These are phyloP conservation scores for Hippolais icterina DNA, from an alignment of 2,113 vertebrate genomes.

Conservation along the genomic window DNA sequence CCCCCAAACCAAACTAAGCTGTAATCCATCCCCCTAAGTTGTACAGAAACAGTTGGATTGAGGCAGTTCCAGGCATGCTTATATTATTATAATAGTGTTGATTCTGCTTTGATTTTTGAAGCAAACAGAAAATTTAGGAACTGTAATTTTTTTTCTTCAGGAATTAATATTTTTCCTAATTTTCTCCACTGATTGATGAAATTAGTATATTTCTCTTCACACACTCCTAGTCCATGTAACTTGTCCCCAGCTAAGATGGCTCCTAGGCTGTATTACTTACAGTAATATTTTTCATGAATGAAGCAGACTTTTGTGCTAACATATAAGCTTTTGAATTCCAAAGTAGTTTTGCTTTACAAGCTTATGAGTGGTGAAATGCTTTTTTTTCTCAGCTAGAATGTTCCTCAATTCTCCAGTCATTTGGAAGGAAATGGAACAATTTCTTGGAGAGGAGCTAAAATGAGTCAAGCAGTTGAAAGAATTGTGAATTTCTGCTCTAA, in stretches of 20 bases:
- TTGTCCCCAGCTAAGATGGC: background rate
- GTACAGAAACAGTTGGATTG: background rate
- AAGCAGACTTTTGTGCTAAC: background rate
- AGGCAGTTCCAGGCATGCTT: background rate
- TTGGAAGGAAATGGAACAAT: background rate
- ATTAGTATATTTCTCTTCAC: background rate
- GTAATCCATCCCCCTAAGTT: background rate
- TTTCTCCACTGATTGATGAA: background rate
- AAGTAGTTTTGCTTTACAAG: background rate
- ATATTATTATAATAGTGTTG: background rate
- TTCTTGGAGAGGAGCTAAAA: background rate
- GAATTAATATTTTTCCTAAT: background rate
- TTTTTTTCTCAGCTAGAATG: background rate
- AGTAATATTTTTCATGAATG: background rate
- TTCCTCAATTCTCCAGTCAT: background rate
- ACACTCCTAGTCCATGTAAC: background rate
- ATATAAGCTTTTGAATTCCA: background rate
- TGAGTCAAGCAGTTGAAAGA: background rate
- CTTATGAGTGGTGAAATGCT: background rate
- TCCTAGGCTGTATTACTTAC: background rate
- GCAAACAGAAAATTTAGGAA: background rate
- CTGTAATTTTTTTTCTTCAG: background rate
- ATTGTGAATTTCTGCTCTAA: background rate
- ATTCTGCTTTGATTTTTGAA: background rate
- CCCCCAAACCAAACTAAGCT: background rate